These are phyloP conservation scores for Ashinkailepas kermadecensis DNA, from an alignment of 2,888 invertebrate species.

Conservation along the genomic window DNA sequence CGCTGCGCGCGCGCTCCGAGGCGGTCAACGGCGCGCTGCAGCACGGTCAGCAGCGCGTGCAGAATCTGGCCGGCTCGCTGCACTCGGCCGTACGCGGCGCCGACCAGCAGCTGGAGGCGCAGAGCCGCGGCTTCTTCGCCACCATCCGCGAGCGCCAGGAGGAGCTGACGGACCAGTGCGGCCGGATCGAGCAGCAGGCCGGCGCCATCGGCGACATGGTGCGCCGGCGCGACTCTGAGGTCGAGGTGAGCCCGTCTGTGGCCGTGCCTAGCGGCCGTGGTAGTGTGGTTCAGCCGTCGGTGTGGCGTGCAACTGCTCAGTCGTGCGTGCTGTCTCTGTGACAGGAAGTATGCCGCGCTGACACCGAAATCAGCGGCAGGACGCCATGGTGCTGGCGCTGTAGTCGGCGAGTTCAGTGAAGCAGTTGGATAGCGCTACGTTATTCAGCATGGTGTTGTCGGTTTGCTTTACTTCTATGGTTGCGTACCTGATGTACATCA, in stretches of 20 bases:
- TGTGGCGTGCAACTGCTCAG: too few relatives aligned
- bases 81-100: background rate
- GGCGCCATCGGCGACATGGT: background rate
- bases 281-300: background rate
- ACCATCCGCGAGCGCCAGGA: background rate
- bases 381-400: too few relatives aligned
- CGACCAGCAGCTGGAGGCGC: constrained; percentile 9
- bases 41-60: constrained; percentile 4
- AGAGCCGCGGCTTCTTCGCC: background rate
- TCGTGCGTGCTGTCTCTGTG: too few relatives aligned
- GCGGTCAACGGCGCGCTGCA: constrained; percentile 8
- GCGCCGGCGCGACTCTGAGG: background rate
- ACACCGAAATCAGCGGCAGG: too few relatives aligned
- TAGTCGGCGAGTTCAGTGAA: too few relatives aligned
- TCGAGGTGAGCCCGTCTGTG: background rate
- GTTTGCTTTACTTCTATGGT: too few relatives aligned
- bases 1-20: constrained; percentile 11
- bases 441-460: too few relatives aligned
- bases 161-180: constrained; percentile 6
- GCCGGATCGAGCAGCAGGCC: background rate
- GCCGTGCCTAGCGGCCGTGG: background rate
- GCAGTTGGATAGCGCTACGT: too few relatives aligned
- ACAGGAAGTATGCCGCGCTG: too few relatives aligned
- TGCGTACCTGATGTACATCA: too few relatives aligned
- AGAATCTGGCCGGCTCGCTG: background rate